These are phyloP conservation scores for Arizona elegans DNA, from an alignment of 2,113 vertebrate genomes.

Conservation along the genomic window DNA sequence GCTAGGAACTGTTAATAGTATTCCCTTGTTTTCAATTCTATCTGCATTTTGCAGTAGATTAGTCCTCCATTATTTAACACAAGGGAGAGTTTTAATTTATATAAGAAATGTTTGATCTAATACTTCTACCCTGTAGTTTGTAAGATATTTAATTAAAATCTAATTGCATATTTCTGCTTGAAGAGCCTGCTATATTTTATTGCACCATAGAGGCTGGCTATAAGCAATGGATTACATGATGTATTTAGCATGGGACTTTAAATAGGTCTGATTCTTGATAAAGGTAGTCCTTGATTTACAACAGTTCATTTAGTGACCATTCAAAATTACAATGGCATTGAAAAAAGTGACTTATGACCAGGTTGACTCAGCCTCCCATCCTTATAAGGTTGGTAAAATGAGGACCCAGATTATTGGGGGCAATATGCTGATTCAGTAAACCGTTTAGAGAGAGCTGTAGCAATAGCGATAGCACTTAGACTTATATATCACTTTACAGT, in stretches of 20 bases:
- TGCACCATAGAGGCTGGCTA: not conserved
- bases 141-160: not conserved
- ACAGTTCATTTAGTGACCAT: not conserved
- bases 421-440: no score
- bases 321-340: not conserved
- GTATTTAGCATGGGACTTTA: not conserved
- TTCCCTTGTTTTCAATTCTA: not conserved
- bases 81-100: not conserved
- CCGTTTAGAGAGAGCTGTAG: no score
- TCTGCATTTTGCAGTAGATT: not conserved
- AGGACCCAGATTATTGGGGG: no score
- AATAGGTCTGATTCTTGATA: not conserved
- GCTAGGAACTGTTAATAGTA: not conserved
- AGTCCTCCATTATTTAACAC: not conserved
- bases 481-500: no score
- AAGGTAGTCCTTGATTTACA: not conserved
- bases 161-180: not conserved
- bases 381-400: no score
- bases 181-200: not conserved
- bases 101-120: not conserved
- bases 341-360: not conserved
- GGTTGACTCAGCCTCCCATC: no score
- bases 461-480: no score
- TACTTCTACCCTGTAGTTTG: not conserved
- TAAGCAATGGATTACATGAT: not conserved